Conservation (phyloP, 1,140 invertebrate species). For the Lordiphosa mommai region DNA sequence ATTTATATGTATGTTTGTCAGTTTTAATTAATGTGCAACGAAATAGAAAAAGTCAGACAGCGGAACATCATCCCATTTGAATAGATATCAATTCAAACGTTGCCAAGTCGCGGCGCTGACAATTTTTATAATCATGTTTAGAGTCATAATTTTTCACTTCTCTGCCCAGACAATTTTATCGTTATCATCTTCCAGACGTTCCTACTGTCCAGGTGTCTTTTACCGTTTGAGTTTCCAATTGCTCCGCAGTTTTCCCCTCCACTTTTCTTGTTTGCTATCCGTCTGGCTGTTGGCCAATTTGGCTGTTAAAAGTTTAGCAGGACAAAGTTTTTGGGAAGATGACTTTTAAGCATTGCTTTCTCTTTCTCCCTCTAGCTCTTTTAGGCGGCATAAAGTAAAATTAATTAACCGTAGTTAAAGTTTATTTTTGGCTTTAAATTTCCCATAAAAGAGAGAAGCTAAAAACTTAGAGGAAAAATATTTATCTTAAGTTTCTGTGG, state of each 20-base stretch:
- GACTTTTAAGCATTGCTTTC: not conserved
- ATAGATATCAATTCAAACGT: slow-evolving; percentile 6
- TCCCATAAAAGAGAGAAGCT: no score
- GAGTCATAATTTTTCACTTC: not conserved
- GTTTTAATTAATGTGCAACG: slow-evolving; percentile 8
- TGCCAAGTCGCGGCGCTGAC: not conserved
- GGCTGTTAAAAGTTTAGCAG: slow-evolving; percentile 1
- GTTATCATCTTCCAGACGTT: not conserved
- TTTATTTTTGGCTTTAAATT: slow-evolving; percentile 3
- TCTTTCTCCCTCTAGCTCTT: no score
- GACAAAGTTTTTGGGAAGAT: slow-evolving; percentile 1
- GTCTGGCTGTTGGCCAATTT: slow-evolving; percentile 7
- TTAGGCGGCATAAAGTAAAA: not conserved
- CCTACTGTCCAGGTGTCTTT: slow-evolving; percentile 4
- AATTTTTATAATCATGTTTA: not conserved
- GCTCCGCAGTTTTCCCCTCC: not conserved
- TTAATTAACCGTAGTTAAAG: slow-evolving; percentile 7
- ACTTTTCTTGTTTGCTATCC: not conserved
- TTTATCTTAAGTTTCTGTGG: no score
- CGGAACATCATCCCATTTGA: slow-evolving; percentile 2
- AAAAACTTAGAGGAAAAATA: no score
- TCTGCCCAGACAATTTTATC: slow-evolving; percentile 1
- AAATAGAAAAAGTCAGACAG: slow-evolving; percentile 3
- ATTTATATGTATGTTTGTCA: slow-evolving; percentile 6
- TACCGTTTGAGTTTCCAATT: slow-evolving; percentile 1